Base-by-base conservation (phyloP, 2,888 invertebrate species). In the Andrena bicolor region DNA sequence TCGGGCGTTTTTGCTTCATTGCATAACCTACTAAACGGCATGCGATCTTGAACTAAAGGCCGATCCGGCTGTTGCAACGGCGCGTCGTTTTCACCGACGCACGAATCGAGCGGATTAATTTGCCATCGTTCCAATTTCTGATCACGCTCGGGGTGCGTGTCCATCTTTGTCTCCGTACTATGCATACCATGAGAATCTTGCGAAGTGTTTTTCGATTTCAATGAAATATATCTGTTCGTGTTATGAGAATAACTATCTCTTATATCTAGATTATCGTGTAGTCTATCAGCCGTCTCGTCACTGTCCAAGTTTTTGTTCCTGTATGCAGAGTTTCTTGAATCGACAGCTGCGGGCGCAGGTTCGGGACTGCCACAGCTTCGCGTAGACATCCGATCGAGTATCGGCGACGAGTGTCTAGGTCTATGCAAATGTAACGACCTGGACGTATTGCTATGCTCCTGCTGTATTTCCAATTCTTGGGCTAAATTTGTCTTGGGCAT, bases 21-120 rank as follows among this genome's bases (percentile, higher is more conserved):
- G 66, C 84, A 89, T 20, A 80, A 75, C 48, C 65, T 79, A 32
- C 66, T 79, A 32, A 86, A 87, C 6, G 86, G 87, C 61, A 76
- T 49, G 20, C 81, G 84, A 63, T 90, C 86, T 30, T 80, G 73
- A 49, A 49, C 74, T 35, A 26, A 0, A 13, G 79, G 82, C 26
- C 87, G 75, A 10, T 72, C 68, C 5, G 73, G 85, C 20, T 80
- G 65, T 69, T n/a, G 76, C 56, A 91, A 85, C 71, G 88, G 86
- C 80, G 84, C 76, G 41, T 91, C 92, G 6, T 86, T 89, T 30
- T 86, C 80, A 6, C 80, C 73, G 10, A 63, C 58, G 6, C 63
- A 65, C 0, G 73, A 65, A 48, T 91, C 86, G 1, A 88, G 74
- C 0, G 89, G 89, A 69, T 91, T 84, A 51, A 92, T 64, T 41